These are phyloP conservation scores for Ormyrus nitidulus DNA, from an alignment of 2,888 invertebrate genomes.

Conservation along the genomic window DNA sequence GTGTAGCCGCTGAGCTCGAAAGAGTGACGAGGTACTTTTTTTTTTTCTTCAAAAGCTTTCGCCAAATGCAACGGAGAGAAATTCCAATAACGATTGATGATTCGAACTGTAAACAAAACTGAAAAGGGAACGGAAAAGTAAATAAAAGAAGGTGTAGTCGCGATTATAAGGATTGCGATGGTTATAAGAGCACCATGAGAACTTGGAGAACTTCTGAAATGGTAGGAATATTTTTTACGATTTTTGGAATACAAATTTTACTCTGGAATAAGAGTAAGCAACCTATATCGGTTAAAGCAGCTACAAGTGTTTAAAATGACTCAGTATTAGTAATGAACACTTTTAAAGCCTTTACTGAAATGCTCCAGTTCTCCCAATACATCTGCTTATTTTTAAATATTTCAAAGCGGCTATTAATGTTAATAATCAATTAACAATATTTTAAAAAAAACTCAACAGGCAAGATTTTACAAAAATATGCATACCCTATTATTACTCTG, in stretches of 20 bases:
- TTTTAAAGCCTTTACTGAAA: constrained; percentile 15
- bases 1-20: neutral
- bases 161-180: neutral
- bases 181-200: too few species aligned
- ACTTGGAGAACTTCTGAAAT: neutral
- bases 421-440: neutral
- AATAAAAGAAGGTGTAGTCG: neutral
- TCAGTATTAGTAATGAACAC: constrained; percentile 33
- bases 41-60: neutral
- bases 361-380: neutral
- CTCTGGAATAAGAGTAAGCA: constrained; percentile 7
- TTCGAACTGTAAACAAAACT: neutral
- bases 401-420: neutral
- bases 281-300: constrained; percentile 17
- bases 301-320: constrained; percentile 37
- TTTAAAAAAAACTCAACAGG: neutral
- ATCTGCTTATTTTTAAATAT: neutral
- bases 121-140: neutral
- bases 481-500: neutral
- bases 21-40: constrained; percentile 50
- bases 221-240: neutral
- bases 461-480: neutral
- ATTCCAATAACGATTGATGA: neutral
- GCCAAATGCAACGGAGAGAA: neutral
- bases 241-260: neutral